phyloP scores from a whole-genome alignment of 1,140 invertebrate genomes.

The Rhynchophorus ferrugineus region DNA sequence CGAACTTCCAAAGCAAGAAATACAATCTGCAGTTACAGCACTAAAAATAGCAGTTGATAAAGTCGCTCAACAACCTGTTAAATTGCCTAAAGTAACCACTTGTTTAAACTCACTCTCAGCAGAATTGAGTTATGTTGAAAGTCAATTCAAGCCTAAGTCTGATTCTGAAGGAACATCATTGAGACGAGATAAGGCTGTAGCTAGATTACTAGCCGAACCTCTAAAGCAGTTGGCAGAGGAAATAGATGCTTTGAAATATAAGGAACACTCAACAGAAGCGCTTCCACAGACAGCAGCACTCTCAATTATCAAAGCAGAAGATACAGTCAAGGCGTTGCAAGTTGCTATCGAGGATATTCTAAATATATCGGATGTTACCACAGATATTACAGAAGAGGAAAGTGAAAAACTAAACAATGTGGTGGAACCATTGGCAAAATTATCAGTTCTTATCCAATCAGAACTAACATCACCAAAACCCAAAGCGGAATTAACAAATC shows the following conservation, averaged over 20 bases:
- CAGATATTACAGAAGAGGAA: slow-evolving; percentile 7
- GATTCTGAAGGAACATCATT: too few relatives aligned
- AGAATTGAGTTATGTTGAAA: too few relatives aligned
- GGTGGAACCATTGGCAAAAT: not conserved
- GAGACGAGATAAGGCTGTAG: not conserved
- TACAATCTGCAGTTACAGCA: too few relatives aligned
- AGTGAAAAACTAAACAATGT: not conserved
- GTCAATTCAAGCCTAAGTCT: too few relatives aligned
- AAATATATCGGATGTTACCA: not conserved
- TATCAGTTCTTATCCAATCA: not conserved
- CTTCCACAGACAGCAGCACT: too few relatives aligned
- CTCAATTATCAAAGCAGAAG: too few relatives aligned
- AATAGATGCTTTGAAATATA: not conserved
- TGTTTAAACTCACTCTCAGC: too few relatives aligned
- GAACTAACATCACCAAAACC: not conserved
- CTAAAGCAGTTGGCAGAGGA: not conserved
- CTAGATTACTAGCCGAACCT: not conserved
- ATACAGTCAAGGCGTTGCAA: not conserved
- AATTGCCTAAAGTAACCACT: too few relatives aligned
- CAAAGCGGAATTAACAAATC: not conserved
- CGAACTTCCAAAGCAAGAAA: too few relatives aligned
- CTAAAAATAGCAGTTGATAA: too few relatives aligned
- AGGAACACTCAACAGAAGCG: too few relatives aligned
- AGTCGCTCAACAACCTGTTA: too few relatives aligned
- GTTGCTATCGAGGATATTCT: slow-evolving; percentile 2